Evolutionary conservation across 1,140 invertebrate genomes (phyloP).

Genomic region (Chironomus tepperi): DNA sequence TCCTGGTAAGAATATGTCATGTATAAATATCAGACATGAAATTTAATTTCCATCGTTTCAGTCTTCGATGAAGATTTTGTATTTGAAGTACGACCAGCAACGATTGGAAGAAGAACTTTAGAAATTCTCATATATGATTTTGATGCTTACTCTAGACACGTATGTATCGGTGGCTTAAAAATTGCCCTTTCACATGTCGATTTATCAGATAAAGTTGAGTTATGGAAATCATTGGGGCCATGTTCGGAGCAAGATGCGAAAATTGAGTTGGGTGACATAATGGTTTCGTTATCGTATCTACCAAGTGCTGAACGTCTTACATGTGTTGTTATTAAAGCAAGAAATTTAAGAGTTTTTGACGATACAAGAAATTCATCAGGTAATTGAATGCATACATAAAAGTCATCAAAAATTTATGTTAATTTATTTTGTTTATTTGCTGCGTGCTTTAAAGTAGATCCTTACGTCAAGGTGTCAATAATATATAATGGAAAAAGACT

Average conservation of each 20-base stretch:
- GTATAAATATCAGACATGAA: not conserved
- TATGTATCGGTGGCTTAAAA: constrained; percentile 48
- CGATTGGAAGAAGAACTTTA: constrained; percentile 44
- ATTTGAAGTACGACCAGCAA: constrained; percentile 57
- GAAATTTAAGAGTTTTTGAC: constrained; percentile 50
- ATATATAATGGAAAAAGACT: constrained; percentile 65
- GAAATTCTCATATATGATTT: constrained; percentile 53
- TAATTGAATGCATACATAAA: constrained; percentile 28
- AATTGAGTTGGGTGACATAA: constrained; percentile 51
- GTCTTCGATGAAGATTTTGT: constrained; percentile 63
- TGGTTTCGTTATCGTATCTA: constrained; percentile 58
- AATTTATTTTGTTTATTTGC: constrained; percentile 26
- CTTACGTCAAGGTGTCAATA: constrained; percentile 76
- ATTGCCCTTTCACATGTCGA: constrained; percentile 43
- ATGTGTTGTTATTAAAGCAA: constrained; percentile 55
- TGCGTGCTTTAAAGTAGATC: constrained; percentile 44
- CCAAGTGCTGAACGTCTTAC: constrained; percentile 56
- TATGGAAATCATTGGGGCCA: constrained; percentile 42
- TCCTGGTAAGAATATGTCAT: constrained; percentile 41
- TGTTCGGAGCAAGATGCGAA: constrained; percentile 40
- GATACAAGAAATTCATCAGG: constrained; percentile 44
- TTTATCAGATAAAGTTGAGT: constrained; percentile 39
- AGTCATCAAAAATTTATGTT: constrained; percentile 31
- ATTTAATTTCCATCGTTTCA: constrained; percentile 34
- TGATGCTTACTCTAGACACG: constrained; percentile 54